A percentile compares a stretch with the other conserved stretches of the same genome.
These are phyloP conservation scores for Siniperca chuatsi DNA, from an alignment of 2,113 vertebrate genomes.

Conservation along the genomic window DNA sequence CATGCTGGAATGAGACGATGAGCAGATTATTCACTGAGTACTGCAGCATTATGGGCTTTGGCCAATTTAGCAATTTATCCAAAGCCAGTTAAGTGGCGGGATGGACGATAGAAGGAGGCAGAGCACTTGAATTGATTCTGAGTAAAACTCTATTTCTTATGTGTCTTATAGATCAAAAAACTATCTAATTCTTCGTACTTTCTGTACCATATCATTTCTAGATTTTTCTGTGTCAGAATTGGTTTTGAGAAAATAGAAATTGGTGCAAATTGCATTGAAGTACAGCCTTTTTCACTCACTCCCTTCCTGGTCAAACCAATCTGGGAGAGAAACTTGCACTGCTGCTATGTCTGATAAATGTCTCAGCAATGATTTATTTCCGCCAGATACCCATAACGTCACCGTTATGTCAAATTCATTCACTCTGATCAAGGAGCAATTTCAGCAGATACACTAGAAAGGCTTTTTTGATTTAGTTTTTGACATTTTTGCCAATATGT, in stretches of 20 bases:
- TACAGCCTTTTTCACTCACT: neutral
- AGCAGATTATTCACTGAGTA: conserved; percentile 52
- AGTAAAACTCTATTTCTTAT: neutral
- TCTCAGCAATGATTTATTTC: conserved; percentile 69
- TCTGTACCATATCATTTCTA: neutral
- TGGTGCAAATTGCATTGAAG: conserved; percentile 21
- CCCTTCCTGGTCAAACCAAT: neutral
- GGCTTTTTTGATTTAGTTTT: conserved; percentile 70
- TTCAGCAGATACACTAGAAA: conserved; percentile 64
- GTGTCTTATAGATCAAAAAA: neutral
- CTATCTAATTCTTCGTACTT: neutral
- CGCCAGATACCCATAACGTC: conserved; percentile 51
- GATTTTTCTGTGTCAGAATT: neutral
- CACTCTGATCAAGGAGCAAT: conserved; percentile 75
- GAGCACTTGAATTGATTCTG: conserved; percentile 3
- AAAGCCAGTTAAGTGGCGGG: conserved; percentile 36
- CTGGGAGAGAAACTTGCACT: conserved; percentile 17
- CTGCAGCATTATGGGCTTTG: conserved; percentile 48
- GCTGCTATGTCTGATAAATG: conserved; percentile 61
- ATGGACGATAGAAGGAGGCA: conserved; percentile 31
- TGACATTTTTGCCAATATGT: conserved; percentile 77
- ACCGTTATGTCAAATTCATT: conserved; percentile 71
- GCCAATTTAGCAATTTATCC: conserved; percentile 63
- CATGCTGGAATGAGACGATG: conserved; percentile 31
- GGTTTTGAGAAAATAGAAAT: conserved; percentile 7